These are phyloP conservation scores for Trissoscelio sp. DNA, from an alignment of 2,888 invertebrate species.

Conservation along the genomic window DNA sequence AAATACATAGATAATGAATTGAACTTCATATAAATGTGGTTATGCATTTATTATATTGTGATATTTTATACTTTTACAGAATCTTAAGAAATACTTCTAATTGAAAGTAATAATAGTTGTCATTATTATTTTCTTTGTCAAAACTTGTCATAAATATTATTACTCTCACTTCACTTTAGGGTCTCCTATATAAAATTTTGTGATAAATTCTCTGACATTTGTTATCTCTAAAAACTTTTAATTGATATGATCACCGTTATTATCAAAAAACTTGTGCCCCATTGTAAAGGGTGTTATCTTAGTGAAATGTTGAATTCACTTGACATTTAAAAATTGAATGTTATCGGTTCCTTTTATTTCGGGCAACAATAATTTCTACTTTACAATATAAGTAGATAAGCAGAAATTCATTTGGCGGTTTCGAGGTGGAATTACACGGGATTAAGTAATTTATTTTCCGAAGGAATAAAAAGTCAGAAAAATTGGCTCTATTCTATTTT, in stretches of 20 bases:
- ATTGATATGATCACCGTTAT: background rate
- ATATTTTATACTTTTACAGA: no score
- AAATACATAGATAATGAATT: no score
- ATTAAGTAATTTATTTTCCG: constrained; percentile 32
- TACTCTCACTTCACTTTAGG: no score
- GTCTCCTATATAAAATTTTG: background rate
- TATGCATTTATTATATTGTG: no score
- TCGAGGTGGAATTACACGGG: constrained; percentile 13
- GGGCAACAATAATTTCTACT: constrained; percentile 1
- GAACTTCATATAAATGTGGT: no score
- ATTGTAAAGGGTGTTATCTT: background rate
- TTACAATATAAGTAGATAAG: constrained; percentile 30
- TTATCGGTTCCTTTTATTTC: constrained; percentile 26
- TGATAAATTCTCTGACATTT: no score
- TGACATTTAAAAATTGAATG: constrained; percentile 15
- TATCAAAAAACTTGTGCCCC: background rate
- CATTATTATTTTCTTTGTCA: no score
- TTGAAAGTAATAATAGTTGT: no score
- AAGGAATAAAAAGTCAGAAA: constrained; percentile 5
- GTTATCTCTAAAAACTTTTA: background rate
- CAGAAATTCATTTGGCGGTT: constrained; percentile 24
- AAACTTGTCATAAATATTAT: no score
- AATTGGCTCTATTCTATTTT: constrained; percentile 18
- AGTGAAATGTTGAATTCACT: background rate
- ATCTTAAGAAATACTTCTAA: no score